Percentiles rank a stretch among this genome's conserved stretches.
Evolutionary conservation across 2,797 vertebrate species (phyloP).

Genomic region (Babyrousa celebensis): DNA sequence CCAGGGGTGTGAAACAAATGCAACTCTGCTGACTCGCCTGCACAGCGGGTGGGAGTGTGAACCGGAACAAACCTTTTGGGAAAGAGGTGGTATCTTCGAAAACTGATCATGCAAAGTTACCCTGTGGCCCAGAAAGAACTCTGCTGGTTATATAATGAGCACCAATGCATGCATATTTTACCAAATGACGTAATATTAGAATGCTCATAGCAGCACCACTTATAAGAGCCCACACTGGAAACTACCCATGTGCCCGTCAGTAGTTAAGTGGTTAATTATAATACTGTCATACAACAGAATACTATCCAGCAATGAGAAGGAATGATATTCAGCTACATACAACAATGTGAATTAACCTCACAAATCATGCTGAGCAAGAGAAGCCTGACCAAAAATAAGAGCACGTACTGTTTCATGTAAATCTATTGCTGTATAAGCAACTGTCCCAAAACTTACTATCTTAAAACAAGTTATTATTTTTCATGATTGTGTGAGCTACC

Average conservation of each 20-base stretch:
- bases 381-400: background rate
- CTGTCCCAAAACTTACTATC: background rate
- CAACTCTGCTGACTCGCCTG: background rate
- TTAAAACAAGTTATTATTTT: conserved; percentile 26
- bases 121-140: background rate
- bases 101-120: background rate
- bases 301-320: background rate
- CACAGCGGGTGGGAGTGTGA: background rate
- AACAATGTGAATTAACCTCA: background rate
- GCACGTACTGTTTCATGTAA: background rate
- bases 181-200: background rate
- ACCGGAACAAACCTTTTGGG: background rate
- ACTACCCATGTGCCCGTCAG: background rate
- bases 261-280: background rate
- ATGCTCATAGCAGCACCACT: background rate
- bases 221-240: background rate
- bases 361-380: background rate
- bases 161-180: background rate
- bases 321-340: background rate
- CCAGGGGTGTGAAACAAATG: background rate
- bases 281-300: background rate
- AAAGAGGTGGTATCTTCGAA: background rate
- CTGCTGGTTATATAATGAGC: background rate
- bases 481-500: background rate
- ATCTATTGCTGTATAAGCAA: background rate